Evolutionary conservation across 2,797 vertebrate genomes (phyloP).

Genomic region (Sebastes goodei): DNA sequence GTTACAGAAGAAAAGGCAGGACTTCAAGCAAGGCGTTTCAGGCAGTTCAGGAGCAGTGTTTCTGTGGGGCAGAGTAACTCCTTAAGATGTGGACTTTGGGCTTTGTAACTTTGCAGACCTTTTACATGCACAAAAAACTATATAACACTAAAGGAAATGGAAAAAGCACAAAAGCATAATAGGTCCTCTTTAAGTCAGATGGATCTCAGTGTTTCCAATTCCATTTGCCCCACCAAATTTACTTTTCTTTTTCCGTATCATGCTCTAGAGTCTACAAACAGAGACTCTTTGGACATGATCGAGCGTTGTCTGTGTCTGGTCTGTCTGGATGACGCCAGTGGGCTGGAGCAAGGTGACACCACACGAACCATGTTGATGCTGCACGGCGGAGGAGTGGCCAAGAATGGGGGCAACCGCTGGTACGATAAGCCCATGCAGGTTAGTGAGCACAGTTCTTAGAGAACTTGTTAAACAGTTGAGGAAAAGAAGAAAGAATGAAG

Average conservation of each 20-base stretch:
- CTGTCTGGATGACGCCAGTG: slow-evolving; percentile 87
- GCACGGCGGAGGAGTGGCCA: slow-evolving; percentile 88
- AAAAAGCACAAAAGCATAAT: too few species aligned
- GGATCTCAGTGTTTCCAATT: background rate
- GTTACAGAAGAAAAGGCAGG: too few species aligned
- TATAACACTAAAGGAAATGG: too few species aligned
- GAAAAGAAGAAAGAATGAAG: background rate
- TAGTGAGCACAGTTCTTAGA: slow-evolving; percentile 27
- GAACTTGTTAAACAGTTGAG: background rate
- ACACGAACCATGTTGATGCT: slow-evolving; percentile 88
- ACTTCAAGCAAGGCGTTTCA: too few species aligned
- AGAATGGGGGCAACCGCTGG: slow-evolving; percentile 94
- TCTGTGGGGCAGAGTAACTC: too few species aligned
- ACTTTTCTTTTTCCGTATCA: background rate
- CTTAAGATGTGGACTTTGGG: too few species aligned
- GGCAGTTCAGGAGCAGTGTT: too few species aligned
- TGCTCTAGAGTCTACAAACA: slow-evolving; percentile 94
- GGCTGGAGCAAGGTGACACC: slow-evolving; percentile 82
- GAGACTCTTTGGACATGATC: slow-evolving; percentile 96
- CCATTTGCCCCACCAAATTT: background rate
- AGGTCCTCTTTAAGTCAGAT: background rate
- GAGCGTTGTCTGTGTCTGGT: slow-evolving; percentile 94
- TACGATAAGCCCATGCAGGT: slow-evolving; percentile 99
- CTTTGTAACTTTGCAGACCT: too few species aligned
- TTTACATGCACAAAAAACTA: too few species aligned